Conservation (phyloP, 2,113 vertebrate species). For the Phalacrocorax aristotelis region DNA sequence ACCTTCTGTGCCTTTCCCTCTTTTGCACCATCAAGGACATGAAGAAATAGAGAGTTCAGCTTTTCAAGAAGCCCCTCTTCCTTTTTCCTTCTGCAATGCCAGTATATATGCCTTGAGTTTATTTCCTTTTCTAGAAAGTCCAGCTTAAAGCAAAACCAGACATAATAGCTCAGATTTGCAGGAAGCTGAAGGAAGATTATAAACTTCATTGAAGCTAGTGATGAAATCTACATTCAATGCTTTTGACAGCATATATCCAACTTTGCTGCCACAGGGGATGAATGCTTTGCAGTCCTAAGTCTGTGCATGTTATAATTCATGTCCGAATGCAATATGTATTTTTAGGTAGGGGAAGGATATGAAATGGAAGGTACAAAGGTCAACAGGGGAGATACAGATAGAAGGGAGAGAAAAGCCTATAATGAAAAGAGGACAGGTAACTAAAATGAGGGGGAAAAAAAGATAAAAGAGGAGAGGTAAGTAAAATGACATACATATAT, state of each 20-base stretch:
- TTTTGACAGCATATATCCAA: neutral
- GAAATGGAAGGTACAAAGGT: neutral
- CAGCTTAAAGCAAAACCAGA: constrained; percentile 61
- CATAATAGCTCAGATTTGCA: neutral
- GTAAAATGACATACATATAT: neutral
- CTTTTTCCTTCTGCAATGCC: constrained; percentile 75
- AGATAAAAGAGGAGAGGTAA: neutral
- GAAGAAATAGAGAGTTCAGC: constrained; percentile 65
- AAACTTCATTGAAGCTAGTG: neutral
- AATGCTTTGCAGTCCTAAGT: neutral
- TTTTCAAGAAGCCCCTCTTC: constrained; percentile 78
- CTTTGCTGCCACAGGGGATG: neutral
- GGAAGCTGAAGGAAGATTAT: neutral
- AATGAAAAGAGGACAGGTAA: neutral
- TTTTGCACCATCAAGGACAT: constrained; percentile 18
- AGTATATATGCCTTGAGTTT: constrained; percentile 70
- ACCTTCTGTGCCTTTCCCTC: constrained; percentile 72
- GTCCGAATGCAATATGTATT: neutral
- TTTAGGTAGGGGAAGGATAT: neutral
- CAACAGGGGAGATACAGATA: neutral
- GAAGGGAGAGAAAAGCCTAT: neutral
- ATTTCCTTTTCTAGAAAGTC: constrained; percentile 80
- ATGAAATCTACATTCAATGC: neutral
- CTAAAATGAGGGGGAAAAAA: neutral
- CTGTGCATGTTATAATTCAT: neutral